These are phyloP conservation scores for Petrophora chlorosata DNA, from an alignment of 2,888 invertebrate species.

Conservation along the genomic window DNA sequence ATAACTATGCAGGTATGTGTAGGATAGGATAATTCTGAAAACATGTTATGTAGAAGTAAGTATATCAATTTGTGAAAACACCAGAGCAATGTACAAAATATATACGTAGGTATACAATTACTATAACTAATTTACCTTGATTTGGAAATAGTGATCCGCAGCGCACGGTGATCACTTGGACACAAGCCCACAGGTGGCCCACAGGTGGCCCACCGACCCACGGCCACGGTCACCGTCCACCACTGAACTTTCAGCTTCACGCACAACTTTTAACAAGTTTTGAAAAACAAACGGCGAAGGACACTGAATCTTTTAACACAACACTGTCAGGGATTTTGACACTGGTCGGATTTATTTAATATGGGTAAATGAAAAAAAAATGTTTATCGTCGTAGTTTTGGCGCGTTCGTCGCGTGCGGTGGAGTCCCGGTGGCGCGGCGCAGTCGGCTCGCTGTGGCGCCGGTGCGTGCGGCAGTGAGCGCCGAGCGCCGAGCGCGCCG, in stretches of 20 bases:
- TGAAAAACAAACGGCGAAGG: neutral
- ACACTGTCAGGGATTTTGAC: slow-evolving; percentile 3
- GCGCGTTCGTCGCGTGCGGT: neutral
- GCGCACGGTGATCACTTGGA: too few species aligned
- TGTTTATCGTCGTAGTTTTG: slow-evolving; percentile 2
- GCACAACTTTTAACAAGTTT: slow-evolving; percentile 9
- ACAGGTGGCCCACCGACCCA: too few species aligned
- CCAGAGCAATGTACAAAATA: too few species aligned
- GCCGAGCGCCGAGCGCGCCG: slow-evolving; percentile 3
- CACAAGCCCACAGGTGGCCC: too few species aligned
- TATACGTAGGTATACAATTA: too few species aligned
- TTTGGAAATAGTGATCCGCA: neutral
- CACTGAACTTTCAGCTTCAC: neutral
- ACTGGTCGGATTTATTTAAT: neutral
- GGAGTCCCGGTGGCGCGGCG: neutral
- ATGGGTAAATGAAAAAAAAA: neutral
- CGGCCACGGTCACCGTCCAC: neutral
- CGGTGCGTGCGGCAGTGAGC: slow-evolving; percentile 1
- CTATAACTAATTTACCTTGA: too few species aligned
- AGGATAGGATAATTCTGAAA: too few species aligned
- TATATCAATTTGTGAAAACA: too few species aligned
- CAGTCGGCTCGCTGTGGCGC: slow-evolving; percentile 9
- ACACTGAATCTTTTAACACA: neutral
- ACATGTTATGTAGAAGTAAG: too few species aligned
- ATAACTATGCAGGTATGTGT: too few species aligned